Conservation (phyloP, 2,797 vertebrate species). For the Podarcis lilfordi region DNA sequence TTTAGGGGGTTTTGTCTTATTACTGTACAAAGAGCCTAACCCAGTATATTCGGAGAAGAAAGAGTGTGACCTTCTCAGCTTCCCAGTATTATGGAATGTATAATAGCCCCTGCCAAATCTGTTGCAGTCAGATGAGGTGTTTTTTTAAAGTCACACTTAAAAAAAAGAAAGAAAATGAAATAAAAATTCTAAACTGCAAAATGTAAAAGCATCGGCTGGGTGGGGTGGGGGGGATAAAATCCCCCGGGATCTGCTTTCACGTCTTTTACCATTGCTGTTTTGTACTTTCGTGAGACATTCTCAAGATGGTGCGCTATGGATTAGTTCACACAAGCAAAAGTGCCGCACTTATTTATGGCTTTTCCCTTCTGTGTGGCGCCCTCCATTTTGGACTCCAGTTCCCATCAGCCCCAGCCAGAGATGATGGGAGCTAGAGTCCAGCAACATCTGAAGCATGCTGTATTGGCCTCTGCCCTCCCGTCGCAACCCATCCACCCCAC, state of each 20-base stretch:
- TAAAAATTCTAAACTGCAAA: background rate
- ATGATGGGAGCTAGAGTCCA: too few species aligned
- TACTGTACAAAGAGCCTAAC: conserved; percentile 21
- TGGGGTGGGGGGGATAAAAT: background rate
- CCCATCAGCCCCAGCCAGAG: too few species aligned
- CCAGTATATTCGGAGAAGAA: background rate
- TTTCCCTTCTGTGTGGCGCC: background rate
- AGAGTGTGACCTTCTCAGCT: background rate
- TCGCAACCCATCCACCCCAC: background rate
- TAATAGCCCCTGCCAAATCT: background rate
- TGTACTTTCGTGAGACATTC: background rate
- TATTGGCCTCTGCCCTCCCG: background rate
- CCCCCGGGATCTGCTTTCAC: background rate
- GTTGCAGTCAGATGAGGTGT: background rate
- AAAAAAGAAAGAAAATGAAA: background rate
- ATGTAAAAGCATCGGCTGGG: too few species aligned
- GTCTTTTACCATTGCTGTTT: background rate
- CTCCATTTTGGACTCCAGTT: background rate
- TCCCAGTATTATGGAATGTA: conserved; percentile 17
- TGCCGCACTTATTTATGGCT: background rate
- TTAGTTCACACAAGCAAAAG: background rate
- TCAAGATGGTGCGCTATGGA: background rate
- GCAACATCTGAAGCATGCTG: too few species aligned
- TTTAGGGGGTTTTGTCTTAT: background rate
- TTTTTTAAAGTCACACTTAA: background rate